Base-by-base conservation (phyloP, 2,888 invertebrate genomes). In the Acrobasis repandana region DNA sequence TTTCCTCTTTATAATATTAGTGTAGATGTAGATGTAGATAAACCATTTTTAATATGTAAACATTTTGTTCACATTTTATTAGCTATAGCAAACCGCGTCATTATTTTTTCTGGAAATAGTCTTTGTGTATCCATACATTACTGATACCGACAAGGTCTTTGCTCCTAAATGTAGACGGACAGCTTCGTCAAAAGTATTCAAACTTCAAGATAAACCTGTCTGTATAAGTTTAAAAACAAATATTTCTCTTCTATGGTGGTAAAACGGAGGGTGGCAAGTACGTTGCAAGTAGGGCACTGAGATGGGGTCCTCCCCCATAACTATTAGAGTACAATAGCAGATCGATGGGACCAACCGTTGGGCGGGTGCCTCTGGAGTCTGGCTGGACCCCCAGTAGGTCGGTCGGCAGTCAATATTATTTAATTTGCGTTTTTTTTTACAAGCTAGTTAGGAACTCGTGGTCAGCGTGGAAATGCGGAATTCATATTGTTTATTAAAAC, bases 401-500 rank as follows among this genome's bases (percentile, higher is more conserved):
- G 67, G 67, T 76, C 28, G 28, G 77, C 5, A 33, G 50, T 9
- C 34, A 11, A 34, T 34, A 9, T 52, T 80, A 79, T 85, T 85
- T 84, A 80, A 89, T 89, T 90, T 89, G 85, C 88, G 88, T 88
- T 87, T 84, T 83, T 84, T 83, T 79, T 75, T 79, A 67, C 73
- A 46, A 67, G 69, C 76, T 77, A 68, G 77, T 75, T 76, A 70
- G 68, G 63, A 28, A 9, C 34, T 28, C 28, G 28, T 28, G 6
- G 28, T 28, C 8, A 28, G 28, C 28, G 28, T 28, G 28, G 6
- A 28, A 28, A 28, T 28, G 28, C 28, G 28, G 6, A 6, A 6
- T 4, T 28, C 28, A 28, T 28, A 28, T 28, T 28, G 4, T 28
- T 28, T 28, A 28, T 6, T 4, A 28, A 28, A 28, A 28, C 4